phyloP scores from a whole-genome alignment of 2,888 invertebrate genomes.

The Zygogramma bicolorata region DNA sequence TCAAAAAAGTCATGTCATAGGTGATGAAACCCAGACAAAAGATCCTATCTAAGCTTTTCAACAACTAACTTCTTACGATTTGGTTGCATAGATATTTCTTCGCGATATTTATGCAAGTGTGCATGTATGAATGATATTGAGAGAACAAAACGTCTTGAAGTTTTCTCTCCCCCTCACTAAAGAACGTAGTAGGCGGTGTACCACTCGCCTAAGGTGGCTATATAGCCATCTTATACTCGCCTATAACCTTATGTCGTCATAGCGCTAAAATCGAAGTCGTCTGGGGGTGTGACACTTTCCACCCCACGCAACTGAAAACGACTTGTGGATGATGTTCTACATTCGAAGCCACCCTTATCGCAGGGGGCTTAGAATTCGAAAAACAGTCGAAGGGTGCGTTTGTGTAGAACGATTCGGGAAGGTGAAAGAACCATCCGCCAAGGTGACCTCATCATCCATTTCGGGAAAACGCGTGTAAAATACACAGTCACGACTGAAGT shows the following conservation, averaged over 20 bases:
- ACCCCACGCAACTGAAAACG: neutral
- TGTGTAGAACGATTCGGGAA: neutral
- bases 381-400: neutral
- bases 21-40: too few relatives aligned
- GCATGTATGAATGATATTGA: too few relatives aligned
- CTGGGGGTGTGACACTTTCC: neutral
- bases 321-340: slow-evolving; percentile 1
- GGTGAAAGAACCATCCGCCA: neutral
- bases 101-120: too few relatives aligned
- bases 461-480: neutral
- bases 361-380: neutral
- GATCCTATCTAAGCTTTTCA: too few relatives aligned
- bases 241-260: neutral
- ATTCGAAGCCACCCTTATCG: neutral
- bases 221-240: too few relatives aligned
- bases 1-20: too few relatives aligned
- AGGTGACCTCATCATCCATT: neutral
- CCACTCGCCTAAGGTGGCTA: too few relatives aligned
- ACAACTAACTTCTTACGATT: too few relatives aligned
- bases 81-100: too few relatives aligned
- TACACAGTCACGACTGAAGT: neutral
- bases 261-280: neutral
- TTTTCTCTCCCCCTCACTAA: too few relatives aligned
- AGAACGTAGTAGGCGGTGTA: too few relatives aligned
- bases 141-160: too few relatives aligned